phyloP scores from a whole-genome alignment of 2,797 vertebrate species.

The Emys orbicularis region DNA sequence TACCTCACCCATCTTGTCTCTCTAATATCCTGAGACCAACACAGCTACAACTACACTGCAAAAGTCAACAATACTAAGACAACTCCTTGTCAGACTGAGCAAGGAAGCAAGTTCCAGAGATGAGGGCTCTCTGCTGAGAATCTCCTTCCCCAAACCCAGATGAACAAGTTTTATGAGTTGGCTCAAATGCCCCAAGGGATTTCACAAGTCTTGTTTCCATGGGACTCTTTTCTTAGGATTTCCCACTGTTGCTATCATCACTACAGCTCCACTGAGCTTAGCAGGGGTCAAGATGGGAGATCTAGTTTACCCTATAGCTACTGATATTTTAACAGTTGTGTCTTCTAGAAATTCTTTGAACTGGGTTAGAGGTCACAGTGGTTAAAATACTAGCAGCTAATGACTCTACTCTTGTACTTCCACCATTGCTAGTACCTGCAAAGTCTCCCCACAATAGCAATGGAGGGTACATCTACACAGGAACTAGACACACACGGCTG shows the following conservation, averaged over 20 bases:
- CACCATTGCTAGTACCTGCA: not conserved
- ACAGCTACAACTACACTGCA: not conserved
- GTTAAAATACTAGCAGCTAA: not conserved
- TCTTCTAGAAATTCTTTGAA: not conserved
- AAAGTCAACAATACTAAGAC: not conserved
- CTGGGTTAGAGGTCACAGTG: not conserved
- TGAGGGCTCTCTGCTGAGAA: not conserved
- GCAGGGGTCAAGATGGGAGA: rapidly evolving
- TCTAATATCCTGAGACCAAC: no score
- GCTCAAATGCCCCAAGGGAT: rapidly evolving
- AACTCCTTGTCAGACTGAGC: not conserved
- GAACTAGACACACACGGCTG: not conserved
- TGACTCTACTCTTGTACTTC: not conserved
- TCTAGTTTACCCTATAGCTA: not conserved
- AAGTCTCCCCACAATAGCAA: not conserved
- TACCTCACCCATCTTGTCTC: no score
- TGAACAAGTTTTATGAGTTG: not conserved
- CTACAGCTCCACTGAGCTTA: rapidly evolving
- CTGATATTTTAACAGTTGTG: rapidly evolving
- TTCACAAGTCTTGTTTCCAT: rapidly evolving
- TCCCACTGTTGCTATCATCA: not conserved
- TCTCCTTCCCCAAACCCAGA: not conserved
- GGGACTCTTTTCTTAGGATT: rapidly evolving
- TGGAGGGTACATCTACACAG: not conserved
- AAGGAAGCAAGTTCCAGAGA: rapidly evolving